Evolutionary conservation across 1,140 invertebrate species (phyloP).

Genomic region (Cryptotermes secundus): DNA sequence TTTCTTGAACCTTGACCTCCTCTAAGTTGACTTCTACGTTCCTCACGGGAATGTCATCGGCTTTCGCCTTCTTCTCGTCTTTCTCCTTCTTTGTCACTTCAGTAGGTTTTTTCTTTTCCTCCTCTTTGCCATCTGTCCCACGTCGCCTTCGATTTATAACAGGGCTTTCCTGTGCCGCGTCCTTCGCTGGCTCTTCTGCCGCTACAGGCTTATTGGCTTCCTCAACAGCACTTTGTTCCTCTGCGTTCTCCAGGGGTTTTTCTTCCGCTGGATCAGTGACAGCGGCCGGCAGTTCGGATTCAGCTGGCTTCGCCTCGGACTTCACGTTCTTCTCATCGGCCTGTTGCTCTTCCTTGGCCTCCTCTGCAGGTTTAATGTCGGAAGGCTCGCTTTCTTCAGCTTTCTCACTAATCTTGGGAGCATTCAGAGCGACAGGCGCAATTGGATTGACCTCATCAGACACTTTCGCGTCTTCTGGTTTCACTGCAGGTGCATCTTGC

Average conservation of each 20-base stretch:
- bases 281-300: neutral
- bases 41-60: neutral
- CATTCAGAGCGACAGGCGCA: slow-evolving; percentile 31
- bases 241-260: slow-evolving; percentile 3
- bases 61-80: neutral
- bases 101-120: slow-evolving; percentile 30
- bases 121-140: slow-evolving; percentile 26
- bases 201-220: neutral
- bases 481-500: slow-evolving; percentile 32
- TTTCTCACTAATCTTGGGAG: slow-evolving; percentile 8
- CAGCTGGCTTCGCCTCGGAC: slow-evolving; percentile 29
- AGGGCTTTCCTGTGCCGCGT: neutral
- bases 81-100: slow-evolving; percentile 16
- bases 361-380: slow-evolving; percentile 31
- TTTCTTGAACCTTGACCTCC: neutral
- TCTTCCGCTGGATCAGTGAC: slow-evolving; percentile 11
- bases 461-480: slow-evolving; percentile 34
- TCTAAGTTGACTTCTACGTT: neutral
- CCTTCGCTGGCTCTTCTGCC: neutral
- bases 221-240: neutral
- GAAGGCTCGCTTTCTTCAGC: neutral
- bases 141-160: slow-evolving; percentile 8
- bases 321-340: neutral
- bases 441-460: slow-evolving; percentile 26
- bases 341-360: slow-evolving; percentile 26